Evolutionary conservation across 2,113 vertebrate species (phyloP).

Genomic region (Megaleporinus macrocephalus): DNA sequence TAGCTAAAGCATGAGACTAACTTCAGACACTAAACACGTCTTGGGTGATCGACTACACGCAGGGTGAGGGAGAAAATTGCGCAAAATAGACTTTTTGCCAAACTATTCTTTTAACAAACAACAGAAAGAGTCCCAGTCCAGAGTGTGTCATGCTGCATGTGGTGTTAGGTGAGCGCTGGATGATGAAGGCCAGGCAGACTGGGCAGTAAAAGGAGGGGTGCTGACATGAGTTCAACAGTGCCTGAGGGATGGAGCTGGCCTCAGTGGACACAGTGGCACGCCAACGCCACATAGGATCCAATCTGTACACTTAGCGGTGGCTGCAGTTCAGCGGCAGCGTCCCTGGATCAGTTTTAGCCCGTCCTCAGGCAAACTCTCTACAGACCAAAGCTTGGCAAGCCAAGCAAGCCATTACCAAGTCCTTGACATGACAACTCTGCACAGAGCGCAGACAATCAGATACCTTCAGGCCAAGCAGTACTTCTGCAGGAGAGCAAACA

Average conservation of each 20-base stretch:
- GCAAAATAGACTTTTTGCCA: background rate
- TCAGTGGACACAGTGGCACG: background rate
- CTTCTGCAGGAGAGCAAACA: conserved; percentile 15
- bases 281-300: conserved; percentile 22
- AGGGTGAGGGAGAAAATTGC: background rate
- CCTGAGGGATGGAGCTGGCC: conserved; percentile 2
- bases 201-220: background rate
- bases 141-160: background rate
- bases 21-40: background rate
- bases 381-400: background rate
- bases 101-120: background rate
- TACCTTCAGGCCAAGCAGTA: conserved; percentile 19
- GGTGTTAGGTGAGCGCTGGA: background rate
- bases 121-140: background rate
- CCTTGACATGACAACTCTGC: conserved; percentile 31
- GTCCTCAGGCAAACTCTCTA: background rate
- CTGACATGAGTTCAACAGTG: background rate
- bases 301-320: background rate
- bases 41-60: background rate
- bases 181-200: conserved; percentile 1
- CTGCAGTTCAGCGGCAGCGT: conserved; percentile 5
- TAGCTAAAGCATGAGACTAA: background rate
- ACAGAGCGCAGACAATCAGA: conserved; percentile 21
- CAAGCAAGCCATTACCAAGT: conserved; percentile 4
- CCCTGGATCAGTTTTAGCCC: background rate